Percentiles rank a stretch among this genome's conserved stretches.
Conservation (phyloP, 2,888 invertebrate genomes). For the Hemaris fuciformis region DNA sequence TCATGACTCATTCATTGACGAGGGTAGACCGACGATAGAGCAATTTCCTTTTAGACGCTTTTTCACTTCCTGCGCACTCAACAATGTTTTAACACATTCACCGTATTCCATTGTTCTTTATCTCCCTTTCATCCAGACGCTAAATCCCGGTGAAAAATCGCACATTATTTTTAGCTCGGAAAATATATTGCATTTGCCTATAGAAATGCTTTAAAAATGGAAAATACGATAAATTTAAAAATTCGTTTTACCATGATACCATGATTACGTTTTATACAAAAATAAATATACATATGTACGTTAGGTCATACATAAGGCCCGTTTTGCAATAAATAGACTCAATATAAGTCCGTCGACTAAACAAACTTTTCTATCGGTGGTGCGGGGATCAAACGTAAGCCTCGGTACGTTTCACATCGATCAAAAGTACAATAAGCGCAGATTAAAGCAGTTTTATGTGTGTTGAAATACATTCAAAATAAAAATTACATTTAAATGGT, state of each 20-base stretch:
- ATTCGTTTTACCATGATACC: too few relatives aligned
- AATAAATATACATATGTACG: too few relatives aligned
- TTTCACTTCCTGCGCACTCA: constrained; percentile 5
- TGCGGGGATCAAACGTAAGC: too few relatives aligned
- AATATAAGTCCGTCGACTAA: neutral
- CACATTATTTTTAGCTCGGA: neutral
- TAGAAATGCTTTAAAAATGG: neutral
- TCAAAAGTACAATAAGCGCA: too few relatives aligned
- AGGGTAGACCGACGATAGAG: constrained; percentile 8
- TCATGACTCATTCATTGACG: neutral
- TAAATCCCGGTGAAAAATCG: neutral
- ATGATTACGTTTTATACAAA: too few relatives aligned
- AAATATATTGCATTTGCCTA: neutral
- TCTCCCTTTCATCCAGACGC: neutral
- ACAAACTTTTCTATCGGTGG: too few relatives aligned
- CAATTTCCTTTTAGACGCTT: constrained; percentile 8
- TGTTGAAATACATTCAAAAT: too few relatives aligned
- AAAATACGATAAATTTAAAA: neutral
- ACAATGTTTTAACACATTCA: constrained; percentile 3
- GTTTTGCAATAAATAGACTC: too few relatives aligned
- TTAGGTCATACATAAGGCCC: too few relatives aligned
- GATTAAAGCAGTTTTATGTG: too few relatives aligned
- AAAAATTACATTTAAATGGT: neutral
- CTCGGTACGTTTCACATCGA: too few relatives aligned
- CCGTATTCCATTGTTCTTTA: constrained; percentile 6